A percentile compares a stretch with the other conserved stretches of the same genome.
Conservation (phyloP, 2,797 vertebrate genomes). For the Ctenochaetus hawaiiensis region DNA sequence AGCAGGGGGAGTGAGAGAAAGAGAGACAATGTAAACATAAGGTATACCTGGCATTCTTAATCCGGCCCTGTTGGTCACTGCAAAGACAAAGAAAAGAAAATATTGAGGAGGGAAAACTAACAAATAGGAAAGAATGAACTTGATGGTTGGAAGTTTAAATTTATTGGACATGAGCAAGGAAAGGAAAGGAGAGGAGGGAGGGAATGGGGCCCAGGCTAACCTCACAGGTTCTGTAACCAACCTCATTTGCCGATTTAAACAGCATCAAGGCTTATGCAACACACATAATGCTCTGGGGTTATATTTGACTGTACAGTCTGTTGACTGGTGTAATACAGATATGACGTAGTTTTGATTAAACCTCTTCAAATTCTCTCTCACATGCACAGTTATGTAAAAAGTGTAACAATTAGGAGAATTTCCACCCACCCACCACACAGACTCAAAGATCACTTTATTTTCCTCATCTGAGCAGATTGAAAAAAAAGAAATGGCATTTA, state of each 20-base stretch:
- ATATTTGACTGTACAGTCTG: conserved; percentile 27
- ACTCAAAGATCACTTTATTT: not conserved
- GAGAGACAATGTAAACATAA: not conserved
- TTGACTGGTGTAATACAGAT: conserved; percentile 31
- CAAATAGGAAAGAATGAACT: not conserved
- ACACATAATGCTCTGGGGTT: conserved; percentile 14
- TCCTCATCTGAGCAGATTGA: not conserved
- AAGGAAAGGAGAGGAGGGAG: not conserved
- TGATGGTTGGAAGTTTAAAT: conserved; percentile 9
- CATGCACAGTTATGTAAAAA: conserved; percentile 14
- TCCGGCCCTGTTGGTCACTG: conserved; percentile 94
- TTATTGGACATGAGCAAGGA: not conserved
- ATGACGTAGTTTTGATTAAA: conserved; percentile 22
- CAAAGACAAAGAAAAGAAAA: conserved; percentile 70
- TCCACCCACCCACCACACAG: not conserved
- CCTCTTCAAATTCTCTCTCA: not conserved
- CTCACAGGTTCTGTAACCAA: conserved; percentile 38
- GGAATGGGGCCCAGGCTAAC: conserved; percentile 11
- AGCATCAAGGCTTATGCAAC: conserved; percentile 47
- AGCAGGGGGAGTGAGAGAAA: not conserved
- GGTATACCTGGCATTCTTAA: conserved; percentile 96
- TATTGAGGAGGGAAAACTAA: conserved; percentile 4
- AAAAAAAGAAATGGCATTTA: not conserved
- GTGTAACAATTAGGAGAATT: not conserved
- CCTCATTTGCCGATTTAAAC: conserved; percentile 39